Percentiles rank a stretch among this genome's conserved stretches.
phyloP scores from a whole-genome alignment of 2,113 vertebrate genomes.

The Octodon degus region DNA sequence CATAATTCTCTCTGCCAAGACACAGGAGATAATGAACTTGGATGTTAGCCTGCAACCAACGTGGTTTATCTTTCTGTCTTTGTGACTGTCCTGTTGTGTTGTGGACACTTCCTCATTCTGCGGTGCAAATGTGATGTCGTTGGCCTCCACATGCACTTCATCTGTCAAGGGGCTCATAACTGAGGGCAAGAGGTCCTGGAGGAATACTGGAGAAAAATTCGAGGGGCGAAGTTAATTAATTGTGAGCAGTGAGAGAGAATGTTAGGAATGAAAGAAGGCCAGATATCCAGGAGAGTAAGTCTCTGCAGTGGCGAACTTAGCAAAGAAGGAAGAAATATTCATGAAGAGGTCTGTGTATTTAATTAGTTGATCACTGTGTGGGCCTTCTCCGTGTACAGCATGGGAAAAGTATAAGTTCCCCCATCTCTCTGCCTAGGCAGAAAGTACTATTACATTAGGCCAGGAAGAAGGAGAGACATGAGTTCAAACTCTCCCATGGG shows the following conservation, averaged over 20 bases:
- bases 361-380: not conserved
- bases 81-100: not conserved
- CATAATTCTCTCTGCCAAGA: not conserved
- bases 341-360: not conserved
- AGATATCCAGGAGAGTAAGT: not conserved
- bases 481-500: not conserved
- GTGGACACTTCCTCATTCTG: not conserved
- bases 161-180: not conserved
- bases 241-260: not conserved
- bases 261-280: not conserved
- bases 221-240: not conserved
- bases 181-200: not conserved
- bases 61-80: not conserved
- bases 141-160: not conserved
- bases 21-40: not conserved
- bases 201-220: not conserved
- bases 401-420: not conserved
- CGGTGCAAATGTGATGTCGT: not conserved
- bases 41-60: not conserved
- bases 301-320: not conserved
- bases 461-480: not conserved
- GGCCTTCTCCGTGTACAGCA: not conserved
- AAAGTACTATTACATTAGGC: not conserved
- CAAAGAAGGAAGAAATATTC: not conserved
- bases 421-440: not conserved